Conservation (phyloP, 2,797 vertebrate species). For the Spea hammondii region DNA sequence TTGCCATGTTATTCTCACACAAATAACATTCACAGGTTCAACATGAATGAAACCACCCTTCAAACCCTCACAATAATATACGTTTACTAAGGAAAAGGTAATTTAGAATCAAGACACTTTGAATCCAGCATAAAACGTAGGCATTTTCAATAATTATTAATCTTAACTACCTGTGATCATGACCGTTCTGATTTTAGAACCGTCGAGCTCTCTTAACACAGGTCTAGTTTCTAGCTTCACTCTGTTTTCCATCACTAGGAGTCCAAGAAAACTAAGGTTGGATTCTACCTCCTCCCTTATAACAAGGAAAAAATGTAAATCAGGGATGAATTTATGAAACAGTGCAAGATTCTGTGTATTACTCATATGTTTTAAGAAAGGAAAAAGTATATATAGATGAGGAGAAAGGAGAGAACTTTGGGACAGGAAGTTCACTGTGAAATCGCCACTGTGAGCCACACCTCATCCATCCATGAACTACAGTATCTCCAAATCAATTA, state of each 20-base stretch:
- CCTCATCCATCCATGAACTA: too few relatives aligned
- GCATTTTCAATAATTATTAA: too few relatives aligned
- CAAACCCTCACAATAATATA: too few relatives aligned
- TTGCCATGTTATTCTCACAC: too few relatives aligned
- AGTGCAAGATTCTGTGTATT: background rate
- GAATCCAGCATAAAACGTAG: background rate
- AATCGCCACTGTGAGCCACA: too few relatives aligned
- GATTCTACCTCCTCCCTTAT: conserved; percentile 68
- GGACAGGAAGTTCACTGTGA: too few relatives aligned
- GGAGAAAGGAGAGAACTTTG: background rate
- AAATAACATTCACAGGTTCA: conserved; percentile 61
- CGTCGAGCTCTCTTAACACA: conserved; percentile 68
- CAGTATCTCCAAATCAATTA: too few relatives aligned
- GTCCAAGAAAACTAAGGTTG: conserved; percentile 69
- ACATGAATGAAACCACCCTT: background rate
- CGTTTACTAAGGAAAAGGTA: background rate
- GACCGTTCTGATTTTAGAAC: conserved; percentile 67
- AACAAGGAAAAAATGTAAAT: conserved; percentile 10
- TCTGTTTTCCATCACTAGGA: conserved; percentile 74
- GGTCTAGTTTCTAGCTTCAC: conserved; percentile 69
- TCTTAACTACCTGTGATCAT: conserved; percentile 72
- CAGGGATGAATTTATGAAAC: background rate
- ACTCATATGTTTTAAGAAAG: too few relatives aligned
- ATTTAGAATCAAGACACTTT: background rate
- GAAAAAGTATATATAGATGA: background rate